A percentile compares a stretch with the other conserved stretches of the same genome.
Conservation (phyloP, 2,797 vertebrate genomes). For the Luscinia megarhynchos region DNA sequence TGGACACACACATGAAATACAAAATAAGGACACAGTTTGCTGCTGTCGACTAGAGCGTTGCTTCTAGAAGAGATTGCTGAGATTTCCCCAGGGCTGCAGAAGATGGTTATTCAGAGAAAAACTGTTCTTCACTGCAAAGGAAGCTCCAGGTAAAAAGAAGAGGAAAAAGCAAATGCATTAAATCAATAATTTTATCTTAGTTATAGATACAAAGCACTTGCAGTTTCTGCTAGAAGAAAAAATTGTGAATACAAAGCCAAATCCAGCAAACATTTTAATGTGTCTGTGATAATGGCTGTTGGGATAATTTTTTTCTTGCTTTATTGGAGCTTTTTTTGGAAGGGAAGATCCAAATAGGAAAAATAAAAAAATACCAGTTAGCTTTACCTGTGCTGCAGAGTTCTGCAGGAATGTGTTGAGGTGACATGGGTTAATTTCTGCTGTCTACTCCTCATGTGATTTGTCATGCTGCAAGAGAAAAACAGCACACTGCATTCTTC, state of each 20-base stretch:
- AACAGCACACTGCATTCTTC: conserved; percentile 4
- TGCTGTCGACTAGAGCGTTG: not conserved
- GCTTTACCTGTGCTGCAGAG: not conserved
- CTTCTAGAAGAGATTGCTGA: not conserved
- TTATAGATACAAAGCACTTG: not conserved
- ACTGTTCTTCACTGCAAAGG: not conserved
- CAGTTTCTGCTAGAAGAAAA: conserved; percentile 25
- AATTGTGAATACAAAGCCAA: not conserved
- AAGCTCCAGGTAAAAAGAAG: not conserved
- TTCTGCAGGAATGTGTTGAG: not conserved
- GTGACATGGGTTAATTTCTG: conserved; percentile 25
- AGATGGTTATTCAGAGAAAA: conserved; percentile 13
- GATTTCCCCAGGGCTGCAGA: not conserved
- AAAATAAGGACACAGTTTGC: not conserved
- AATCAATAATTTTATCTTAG: not conserved
- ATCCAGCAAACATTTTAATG: not conserved
- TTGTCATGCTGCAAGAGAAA: conserved; percentile 23
- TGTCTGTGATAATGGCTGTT: not conserved
- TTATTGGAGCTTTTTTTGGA: not conserved
- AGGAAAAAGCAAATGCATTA: conserved; percentile 1
- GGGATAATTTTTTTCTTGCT: not conserved
- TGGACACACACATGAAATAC: not conserved
- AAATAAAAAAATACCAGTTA: not conserved
- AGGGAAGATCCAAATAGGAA: not conserved
- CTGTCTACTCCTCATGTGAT: not conserved